Percentiles rank a stretch among this genome's conserved stretches.
phyloP scores from a whole-genome alignment of 2,888 invertebrate genomes.

The Hedychridium roseum region DNA sequence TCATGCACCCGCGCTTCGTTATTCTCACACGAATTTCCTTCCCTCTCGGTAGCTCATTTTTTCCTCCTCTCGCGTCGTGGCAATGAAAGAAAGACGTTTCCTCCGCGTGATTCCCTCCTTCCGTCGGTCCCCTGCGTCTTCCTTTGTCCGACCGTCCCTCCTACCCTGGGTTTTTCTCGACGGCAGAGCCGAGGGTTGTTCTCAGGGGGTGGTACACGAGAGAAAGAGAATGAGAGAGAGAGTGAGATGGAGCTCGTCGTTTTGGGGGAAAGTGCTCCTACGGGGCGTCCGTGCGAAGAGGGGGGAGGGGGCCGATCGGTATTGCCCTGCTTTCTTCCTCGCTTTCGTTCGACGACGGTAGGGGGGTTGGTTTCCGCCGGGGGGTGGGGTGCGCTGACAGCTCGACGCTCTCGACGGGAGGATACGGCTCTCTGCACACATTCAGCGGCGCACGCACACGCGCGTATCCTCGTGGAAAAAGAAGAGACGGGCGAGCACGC shows the following conservation, averaged over 20 bases:
- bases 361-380: constrained; percentile 53
- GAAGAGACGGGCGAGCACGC: background rate
- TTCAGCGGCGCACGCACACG: constrained; percentile 41
- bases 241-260: constrained; percentile 9
- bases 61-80: constrained; percentile 15
- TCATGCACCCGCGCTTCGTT: no score
- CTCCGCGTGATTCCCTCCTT: background rate
- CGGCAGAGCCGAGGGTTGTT: constrained; percentile 28
- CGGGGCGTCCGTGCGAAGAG: constrained; percentile 13
- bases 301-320: constrained; percentile 29
- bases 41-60: constrained; percentile 14
- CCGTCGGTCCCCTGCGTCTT: no score
- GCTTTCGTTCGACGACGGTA: constrained; percentile 32
- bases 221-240: constrained; percentile 10
- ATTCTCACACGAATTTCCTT: constrained; percentile 16
- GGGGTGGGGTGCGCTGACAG: constrained; percentile 64
- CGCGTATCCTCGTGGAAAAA: background rate
- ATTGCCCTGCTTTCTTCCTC: no score
- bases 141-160: no score
- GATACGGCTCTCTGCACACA: constrained; percentile 63
- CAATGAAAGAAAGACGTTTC: background rate
- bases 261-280: constrained; percentile 33
- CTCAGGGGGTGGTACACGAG: constrained; percentile 18
- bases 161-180: no score
- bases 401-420: constrained; percentile 61